Conservation (phyloP, 2,888 invertebrate species). For the Trachelus stipa region DNA sequence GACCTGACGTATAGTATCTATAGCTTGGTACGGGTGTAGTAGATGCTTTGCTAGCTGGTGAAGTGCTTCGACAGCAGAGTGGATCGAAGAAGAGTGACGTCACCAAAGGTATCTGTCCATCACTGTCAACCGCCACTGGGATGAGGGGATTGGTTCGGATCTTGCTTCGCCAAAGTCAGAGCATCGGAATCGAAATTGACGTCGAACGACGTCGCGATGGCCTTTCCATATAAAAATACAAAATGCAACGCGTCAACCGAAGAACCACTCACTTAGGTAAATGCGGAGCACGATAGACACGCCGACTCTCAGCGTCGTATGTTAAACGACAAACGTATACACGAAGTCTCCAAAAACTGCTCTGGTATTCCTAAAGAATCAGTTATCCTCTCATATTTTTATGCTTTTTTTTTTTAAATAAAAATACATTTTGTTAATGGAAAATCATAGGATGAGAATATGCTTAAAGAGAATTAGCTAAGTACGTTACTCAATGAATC, state of each 20-base stretch:
- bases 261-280: conserved; percentile 28
- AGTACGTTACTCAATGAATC: background rate
- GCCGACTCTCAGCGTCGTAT: conserved; percentile 11
- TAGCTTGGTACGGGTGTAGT: background rate
- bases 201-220: conserved; percentile 29
- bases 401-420: background rate
- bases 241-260: conserved; percentile 17
- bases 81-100: conserved; percentile 28
- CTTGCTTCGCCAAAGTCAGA: conserved; percentile 15
- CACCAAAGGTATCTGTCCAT: conserved; percentile 37
- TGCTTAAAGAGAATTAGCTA: background rate
- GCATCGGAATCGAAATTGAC: conserved; percentile 24
- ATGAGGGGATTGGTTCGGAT: background rate
- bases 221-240: conserved; percentile 27
- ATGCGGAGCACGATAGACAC: conserved; percentile 23
- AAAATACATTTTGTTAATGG: background rate
- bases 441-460: background rate
- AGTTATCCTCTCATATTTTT: background rate
- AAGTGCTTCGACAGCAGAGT: conserved; percentile 18
- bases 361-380: background rate
- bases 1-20: background rate
- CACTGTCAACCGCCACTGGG: conserved; percentile 36
- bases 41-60: conserved; percentile 9
- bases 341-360: background rate
- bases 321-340: background rate